phyloP scores from a whole-genome alignment of 2,797 vertebrate genomes.

The Scyliorhinus canicula region DNA sequence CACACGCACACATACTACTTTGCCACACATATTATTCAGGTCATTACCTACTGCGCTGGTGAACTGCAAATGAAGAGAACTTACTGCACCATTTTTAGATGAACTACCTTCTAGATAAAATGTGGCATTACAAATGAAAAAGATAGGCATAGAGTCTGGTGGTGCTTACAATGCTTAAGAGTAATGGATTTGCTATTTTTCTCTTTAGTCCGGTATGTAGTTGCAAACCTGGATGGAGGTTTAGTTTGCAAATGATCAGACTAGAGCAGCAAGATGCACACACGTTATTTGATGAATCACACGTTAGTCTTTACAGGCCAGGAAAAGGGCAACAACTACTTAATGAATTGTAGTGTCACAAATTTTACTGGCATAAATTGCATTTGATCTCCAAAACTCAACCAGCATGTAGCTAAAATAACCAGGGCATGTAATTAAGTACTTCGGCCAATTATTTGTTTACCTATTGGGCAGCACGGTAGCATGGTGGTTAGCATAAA shows the following conservation, averaged over 20 bases:
- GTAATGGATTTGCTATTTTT: slow-evolving; percentile 52
- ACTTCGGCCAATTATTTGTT: slow-evolving; percentile 42
- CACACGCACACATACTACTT: not conserved
- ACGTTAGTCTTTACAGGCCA: slow-evolving; percentile 50
- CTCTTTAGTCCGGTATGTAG: slow-evolving; percentile 41
- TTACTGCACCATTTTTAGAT: slow-evolving; percentile 54
- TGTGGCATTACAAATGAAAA: slow-evolving; percentile 52
- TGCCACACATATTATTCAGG: slow-evolving; percentile 60
- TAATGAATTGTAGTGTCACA: slow-evolving; percentile 65
- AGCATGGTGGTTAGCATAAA: too few relatives aligned
- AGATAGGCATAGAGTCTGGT: slow-evolving; percentile 48
- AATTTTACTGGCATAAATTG: slow-evolving; percentile 58
- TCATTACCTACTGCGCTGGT: slow-evolving; percentile 62
- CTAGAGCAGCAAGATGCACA: slow-evolving; percentile 56
- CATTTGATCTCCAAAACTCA: slow-evolving; percentile 52
- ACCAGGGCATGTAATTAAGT: slow-evolving; percentile 50
- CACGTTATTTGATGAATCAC: slow-evolving; percentile 50
- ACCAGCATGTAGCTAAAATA: slow-evolving; percentile 54
- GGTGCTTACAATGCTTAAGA: slow-evolving; percentile 56
- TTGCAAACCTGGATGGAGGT: slow-evolving; percentile 51
- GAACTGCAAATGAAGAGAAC: slow-evolving; percentile 41
- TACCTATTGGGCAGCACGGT: too few relatives aligned
- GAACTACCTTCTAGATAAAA: slow-evolving; percentile 64
- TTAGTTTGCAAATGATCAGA: slow-evolving; percentile 64
- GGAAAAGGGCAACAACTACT: slow-evolving; percentile 57